Evolutionary conservation across 2,797 vertebrate species (phyloP).

Genomic region (Xiphophorus birchmanni): DNA sequence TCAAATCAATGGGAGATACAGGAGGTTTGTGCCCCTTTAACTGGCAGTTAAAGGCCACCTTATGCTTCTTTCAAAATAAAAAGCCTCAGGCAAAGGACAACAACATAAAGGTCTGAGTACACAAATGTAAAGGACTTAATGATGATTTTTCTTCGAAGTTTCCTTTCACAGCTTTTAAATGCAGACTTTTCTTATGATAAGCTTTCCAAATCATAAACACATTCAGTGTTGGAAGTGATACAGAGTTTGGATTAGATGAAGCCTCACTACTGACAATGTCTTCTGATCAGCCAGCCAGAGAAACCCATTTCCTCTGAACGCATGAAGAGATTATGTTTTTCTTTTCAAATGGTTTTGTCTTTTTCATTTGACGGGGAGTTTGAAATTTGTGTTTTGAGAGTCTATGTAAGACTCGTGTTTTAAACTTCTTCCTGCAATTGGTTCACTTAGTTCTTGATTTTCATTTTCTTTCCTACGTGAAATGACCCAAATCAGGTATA

Average conservation of each 20-base stretch:
- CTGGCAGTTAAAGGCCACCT: not conserved
- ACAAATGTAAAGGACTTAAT: not conserved
- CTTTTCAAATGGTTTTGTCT: conserved; percentile 1
- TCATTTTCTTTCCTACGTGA: not conserved
- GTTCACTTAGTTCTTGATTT: not conserved
- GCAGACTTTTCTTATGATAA: not conserved
- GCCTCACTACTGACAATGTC: not conserved
- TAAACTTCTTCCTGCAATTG: not conserved
- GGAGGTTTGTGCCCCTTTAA: not conserved
- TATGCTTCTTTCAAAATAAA: not conserved
- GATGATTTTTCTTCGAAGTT: not conserved
- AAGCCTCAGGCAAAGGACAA: not conserved
- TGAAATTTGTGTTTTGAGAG: not conserved
- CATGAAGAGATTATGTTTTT: not conserved
- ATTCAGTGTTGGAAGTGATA: not conserved
- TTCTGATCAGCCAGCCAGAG: conserved; percentile 5
- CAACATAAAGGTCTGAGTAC: not conserved
- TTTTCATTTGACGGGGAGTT: not conserved
- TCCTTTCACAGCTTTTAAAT: not conserved
- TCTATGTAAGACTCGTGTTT: not conserved
- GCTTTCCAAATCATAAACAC: not conserved
- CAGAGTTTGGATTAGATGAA: not conserved
- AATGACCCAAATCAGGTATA: no score
- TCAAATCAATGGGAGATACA: not conserved
- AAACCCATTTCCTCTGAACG: conserved; percentile 2